Base-by-base conservation (phyloP, 2,797 vertebrate species). In the Leptatherina wallacei region DNA sequence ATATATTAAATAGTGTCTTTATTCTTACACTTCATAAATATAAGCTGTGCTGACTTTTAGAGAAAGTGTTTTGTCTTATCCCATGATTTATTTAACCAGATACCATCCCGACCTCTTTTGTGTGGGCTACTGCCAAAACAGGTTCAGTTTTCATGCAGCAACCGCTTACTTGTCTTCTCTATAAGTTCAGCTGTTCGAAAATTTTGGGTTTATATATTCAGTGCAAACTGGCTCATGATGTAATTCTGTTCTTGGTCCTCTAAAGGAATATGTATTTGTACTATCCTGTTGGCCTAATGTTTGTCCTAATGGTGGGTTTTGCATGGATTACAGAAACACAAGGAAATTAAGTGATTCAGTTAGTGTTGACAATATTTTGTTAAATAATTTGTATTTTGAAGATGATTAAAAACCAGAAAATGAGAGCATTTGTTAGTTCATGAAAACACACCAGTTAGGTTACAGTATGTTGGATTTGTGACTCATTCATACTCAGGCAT, bases 61-160 rank as follows among this genome's bases (percentile, higher is more conserved):
- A 65, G 22, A 57, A 69, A 60, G 52, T 30, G 40, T 67, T 69
- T 65, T 18, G 70, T 77, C 55, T 32, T 24, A 51, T 42, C 57
- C 56, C 52, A 8, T 54, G 59, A 69, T 74, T 83, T 80, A 71
- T 55, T 75, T 68, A 33, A 73, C 61, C 75, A 72, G 64, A 68
- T 78, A 73, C 80, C 71, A 83, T 75, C 58, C 29, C 42, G 75
- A 76, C 70, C 68, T 76, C 52, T 47, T 78, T 57, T 7, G 51
- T 76, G 81, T 82, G 77, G 80, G 78, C 55, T 71, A 38, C 66
- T 67, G 56, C 64, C 75, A 83, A 82, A 85, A 74, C 56, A 62
- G 42, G 56, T 61, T 81, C 51, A 56, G 54, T 69, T 61, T 81
- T 86, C 68, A 65, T 77, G 77, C 68, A 77, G 59, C 76, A 81